Evolutionary conservation across 2,797 vertebrate species (phyloP).

Genomic region (Gadopsis marmoratus): DNA sequence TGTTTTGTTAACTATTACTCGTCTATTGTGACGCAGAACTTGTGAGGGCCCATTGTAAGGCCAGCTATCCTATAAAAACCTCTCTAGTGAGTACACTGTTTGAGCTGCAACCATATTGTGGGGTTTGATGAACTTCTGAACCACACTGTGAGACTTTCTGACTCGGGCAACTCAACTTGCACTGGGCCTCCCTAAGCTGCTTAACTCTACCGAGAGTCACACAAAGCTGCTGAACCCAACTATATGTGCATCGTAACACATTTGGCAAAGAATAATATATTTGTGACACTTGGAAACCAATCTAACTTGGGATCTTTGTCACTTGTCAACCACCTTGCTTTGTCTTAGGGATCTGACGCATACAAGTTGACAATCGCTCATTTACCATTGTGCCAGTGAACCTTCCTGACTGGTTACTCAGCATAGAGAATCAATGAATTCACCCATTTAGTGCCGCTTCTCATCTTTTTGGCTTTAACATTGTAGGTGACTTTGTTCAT

Average conservation of each 20-base stretch:
- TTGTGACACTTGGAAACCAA: neutral
- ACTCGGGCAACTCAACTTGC: slow-evolving; percentile 38
- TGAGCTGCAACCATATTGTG: slow-evolving; percentile 42
- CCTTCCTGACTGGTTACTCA: neutral
- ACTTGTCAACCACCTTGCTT: neutral
- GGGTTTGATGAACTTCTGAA: slow-evolving; percentile 68
- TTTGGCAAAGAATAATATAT: slow-evolving; percentile 9
- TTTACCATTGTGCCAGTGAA: neutral
- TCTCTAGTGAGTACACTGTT: slow-evolving; percentile 26
- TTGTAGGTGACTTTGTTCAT: neutral
- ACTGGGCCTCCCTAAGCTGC: slow-evolving; percentile 47
- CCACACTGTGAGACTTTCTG: slow-evolving; percentile 39
- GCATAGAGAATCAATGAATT: neutral
- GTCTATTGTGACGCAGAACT: slow-evolving; percentile 42
- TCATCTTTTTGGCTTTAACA: neutral
- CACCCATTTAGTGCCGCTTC: neutral
- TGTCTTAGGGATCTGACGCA: neutral
- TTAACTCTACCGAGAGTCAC: slow-evolving; percentile 37
- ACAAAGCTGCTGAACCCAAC: slow-evolving; percentile 11
- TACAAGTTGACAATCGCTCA: neutral
- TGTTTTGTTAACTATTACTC: slow-evolving; percentile 55
- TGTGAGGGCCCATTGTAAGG: slow-evolving; percentile 59
- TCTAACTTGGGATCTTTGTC: neutral
- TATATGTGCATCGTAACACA: neutral
- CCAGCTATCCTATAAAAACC: slow-evolving; percentile 13